Conservation (phyloP, 2,113 vertebrate genomes). For the Bos javanicus region DNA sequence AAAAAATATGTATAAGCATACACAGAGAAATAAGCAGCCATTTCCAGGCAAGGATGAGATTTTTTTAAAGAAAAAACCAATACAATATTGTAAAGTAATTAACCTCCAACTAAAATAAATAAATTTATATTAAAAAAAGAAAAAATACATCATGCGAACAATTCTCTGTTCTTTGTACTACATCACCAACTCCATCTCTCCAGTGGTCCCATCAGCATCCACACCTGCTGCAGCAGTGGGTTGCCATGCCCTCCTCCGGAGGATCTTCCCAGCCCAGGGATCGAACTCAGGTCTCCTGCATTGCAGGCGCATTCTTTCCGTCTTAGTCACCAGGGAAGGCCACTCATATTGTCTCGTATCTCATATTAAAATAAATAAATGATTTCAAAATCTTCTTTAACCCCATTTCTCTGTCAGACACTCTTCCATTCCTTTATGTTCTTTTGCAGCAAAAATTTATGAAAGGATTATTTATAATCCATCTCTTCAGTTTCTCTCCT, state of each 20-base stretch:
- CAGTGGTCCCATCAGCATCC: background rate
- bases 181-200: background rate
- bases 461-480: background rate
- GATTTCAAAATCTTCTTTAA: background rate
- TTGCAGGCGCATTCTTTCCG: no score
- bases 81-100: no score
- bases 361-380: background rate
- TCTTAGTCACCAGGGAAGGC: no score
- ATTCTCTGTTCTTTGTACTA: background rate
- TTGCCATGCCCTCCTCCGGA: no score
- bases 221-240: background rate
- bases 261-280: no score
- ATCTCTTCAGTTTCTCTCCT: background rate
- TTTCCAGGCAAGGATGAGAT: no score
- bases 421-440: no score
- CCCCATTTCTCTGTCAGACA: background rate
- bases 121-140: no score
- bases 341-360: background rate
- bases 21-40: no score
- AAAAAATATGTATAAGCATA: no score
- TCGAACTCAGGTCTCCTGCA: no score
- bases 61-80: background rate
- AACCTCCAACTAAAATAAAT: no score
- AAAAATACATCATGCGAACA: background rate
- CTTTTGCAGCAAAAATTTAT: background rate